A percentile compares a stretch with the other conserved stretches of the same genome.
Evolutionary conservation across 1,140 invertebrate genomes (phyloP).

Genomic region (Zaprionus africanus): DNA sequence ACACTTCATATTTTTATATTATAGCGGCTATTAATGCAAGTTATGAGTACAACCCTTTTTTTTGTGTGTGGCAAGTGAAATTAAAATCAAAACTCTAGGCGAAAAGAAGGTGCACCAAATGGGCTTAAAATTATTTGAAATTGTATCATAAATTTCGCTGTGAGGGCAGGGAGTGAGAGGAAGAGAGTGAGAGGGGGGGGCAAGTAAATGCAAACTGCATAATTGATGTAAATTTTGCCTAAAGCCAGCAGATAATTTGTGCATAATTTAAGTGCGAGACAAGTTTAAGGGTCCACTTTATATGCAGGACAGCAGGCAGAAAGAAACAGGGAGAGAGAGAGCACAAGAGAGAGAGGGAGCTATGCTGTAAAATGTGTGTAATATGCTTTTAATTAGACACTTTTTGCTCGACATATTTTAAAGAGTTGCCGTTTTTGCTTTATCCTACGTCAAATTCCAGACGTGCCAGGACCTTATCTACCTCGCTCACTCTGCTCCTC

Average conservation of each 20-base stretch:
- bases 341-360: neutral
- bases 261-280: constrained; percentile 50
- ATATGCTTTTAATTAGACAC: constrained; percentile 66
- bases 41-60: constrained; percentile 70
- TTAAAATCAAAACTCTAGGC: constrained; percentile 52
- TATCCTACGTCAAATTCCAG: neutral
- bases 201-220: constrained; percentile 56
- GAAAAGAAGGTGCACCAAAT: constrained; percentile 25
- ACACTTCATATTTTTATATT: neutral
- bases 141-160: constrained; percentile 40
- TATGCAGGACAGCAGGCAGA: constrained; percentile 34
- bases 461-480: neutral
- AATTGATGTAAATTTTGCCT: constrained; percentile 62
- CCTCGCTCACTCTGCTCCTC: neutral
- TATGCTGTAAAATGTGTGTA: constrained; percentile 28
- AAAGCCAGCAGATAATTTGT: constrained; percentile 56
- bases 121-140: constrained; percentile 80
- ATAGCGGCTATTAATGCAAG: constrained; percentile 36
- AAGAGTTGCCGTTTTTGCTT: neutral
- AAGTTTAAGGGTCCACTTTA: constrained; percentile 28
- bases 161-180: neutral
- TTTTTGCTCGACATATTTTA: constrained; percentile 25
- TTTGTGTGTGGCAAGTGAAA: constrained; percentile 32
- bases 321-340: neutral
- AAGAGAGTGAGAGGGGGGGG: neutral